Evolutionary conservation across 1,140 invertebrate species (phyloP).

Genomic region (Cheumatopsyche charites): DNA sequence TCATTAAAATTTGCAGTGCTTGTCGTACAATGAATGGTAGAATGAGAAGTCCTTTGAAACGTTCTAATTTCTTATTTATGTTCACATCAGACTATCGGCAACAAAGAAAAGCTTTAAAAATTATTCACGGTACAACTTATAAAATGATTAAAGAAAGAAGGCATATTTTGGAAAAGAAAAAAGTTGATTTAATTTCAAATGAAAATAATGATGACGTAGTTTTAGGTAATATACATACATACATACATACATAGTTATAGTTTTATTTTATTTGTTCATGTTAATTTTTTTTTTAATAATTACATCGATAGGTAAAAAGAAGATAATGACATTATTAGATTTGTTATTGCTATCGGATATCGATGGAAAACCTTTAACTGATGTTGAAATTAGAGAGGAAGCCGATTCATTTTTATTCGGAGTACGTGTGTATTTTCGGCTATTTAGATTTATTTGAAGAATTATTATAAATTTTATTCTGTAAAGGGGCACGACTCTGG

Average conservation of each 20-base stretch:
- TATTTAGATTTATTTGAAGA: too few species aligned
- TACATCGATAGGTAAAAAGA: slow-evolving; percentile 58
- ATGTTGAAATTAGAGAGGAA: slow-evolving; percentile 73
- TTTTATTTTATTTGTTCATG: neutral
- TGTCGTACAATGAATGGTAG: slow-evolving; percentile 53
- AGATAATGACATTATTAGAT: slow-evolving; percentile 77
- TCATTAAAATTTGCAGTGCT: slow-evolving; percentile 51
- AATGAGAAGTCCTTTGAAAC: slow-evolving; percentile 54
- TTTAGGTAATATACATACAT: slow-evolving; percentile 33
- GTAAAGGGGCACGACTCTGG: slow-evolving; percentile 80
- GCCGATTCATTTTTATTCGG: slow-evolving; percentile 81
- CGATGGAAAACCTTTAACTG: slow-evolving; percentile 63
- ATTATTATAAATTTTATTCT: neutral
- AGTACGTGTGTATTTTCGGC: too few species aligned
- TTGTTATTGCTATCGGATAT: slow-evolving; percentile 69
- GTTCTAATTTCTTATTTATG: slow-evolving; percentile 54
- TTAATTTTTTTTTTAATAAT: neutral
- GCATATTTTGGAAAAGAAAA: slow-evolving; percentile 51
- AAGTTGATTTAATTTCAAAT: slow-evolving; percentile 47
- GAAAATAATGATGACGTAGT: slow-evolving; percentile 28
- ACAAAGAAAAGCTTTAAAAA: slow-evolving; percentile 65
- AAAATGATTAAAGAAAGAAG: slow-evolving; percentile 62
- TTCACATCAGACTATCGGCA: slow-evolving; percentile 53
- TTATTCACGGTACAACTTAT: slow-evolving; percentile 72
- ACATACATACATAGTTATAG: too few species aligned